Evolutionary conservation across 2,888 invertebrate genomes (phyloP).

Genomic region (Stenichneumon culpator): DNA sequence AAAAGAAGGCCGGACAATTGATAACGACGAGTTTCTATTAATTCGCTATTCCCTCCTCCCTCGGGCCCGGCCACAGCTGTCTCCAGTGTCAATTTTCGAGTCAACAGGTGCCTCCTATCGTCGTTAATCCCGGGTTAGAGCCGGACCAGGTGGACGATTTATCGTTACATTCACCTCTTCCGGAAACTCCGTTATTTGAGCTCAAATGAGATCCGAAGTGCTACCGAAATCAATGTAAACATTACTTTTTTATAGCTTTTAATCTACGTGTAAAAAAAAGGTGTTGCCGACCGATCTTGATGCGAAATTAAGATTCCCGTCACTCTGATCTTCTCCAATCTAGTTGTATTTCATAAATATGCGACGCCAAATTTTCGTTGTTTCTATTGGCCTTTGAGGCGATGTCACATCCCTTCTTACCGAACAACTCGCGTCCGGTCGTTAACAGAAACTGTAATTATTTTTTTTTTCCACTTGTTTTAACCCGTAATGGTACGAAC

Average conservation of each 20-base stretch:
- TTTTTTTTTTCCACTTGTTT: no score
- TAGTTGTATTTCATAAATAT: neutral
- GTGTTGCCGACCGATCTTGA: neutral
- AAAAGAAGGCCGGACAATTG: conserved; percentile 47
- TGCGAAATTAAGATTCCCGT: neutral
- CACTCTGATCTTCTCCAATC: neutral
- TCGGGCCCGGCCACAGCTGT: conserved; percentile 58
- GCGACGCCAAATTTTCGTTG: no score
- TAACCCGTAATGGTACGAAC: no score
- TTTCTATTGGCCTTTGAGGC: no score
- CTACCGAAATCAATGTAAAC: conserved; percentile 28
- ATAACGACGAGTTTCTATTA: conserved; percentile 67
- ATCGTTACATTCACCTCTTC: conserved; percentile 54
- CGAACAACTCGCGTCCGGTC: no score
- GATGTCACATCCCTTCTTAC: no score
- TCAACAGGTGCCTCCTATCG: conserved; percentile 65
- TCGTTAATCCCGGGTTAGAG: conserved; percentile 65
- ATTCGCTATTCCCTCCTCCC: conserved; percentile 52
- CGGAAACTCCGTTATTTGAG: conserved; percentile 39
- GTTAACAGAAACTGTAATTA: no score
- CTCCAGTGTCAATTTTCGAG: conserved; percentile 65
- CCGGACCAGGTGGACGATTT: conserved; percentile 62
- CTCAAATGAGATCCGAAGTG: conserved; percentile 11
- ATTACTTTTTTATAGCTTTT: neutral
- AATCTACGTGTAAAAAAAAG: neutral